A percentile compares a stretch with the other conserved stretches of the same genome.
These are phyloP conservation scores for Ornithorhynchus anatinus DNA, from an alignment of 2,113 vertebrate species.

Conservation along the genomic window DNA sequence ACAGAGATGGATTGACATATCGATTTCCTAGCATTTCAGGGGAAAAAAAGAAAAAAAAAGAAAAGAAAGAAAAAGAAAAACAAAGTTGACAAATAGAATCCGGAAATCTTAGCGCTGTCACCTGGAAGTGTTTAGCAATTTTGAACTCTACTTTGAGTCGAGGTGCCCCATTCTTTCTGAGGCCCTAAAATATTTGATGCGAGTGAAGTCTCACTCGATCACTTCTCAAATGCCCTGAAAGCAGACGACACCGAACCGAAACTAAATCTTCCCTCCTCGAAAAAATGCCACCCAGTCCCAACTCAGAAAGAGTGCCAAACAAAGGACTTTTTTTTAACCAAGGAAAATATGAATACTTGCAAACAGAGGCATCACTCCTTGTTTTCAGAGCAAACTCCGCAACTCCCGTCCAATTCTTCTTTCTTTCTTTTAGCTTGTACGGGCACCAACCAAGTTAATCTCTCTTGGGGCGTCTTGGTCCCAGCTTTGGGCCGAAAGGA, in stretches of 20 bases:
- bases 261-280: background rate
- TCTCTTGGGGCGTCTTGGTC: background rate
- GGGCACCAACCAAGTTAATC: background rate
- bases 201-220: background rate
- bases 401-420: too few species aligned
- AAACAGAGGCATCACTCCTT: too few species aligned
- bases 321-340: too few species aligned
- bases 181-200: background rate
- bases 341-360: too few species aligned
- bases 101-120: conserved; percentile 56
- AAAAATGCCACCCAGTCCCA: too few species aligned
- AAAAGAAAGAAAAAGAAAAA: too few species aligned
- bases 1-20: conserved; percentile 91
- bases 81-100: conserved; percentile 68
- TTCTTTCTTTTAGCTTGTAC: too few species aligned
- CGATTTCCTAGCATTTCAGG: conserved; percentile 82
- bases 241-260: background rate
- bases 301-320: too few species aligned
- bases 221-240: conserved; percentile 6
- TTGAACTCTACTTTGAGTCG: conserved; percentile 18
- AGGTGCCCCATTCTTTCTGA: conserved; percentile 27
- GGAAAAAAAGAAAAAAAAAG: too few species aligned
- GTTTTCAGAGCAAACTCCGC: too few species aligned
- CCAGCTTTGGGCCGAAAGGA: background rate
- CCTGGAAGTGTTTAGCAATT: conserved; percentile 33